Percentiles rank a stretch among this genome's conserved stretches.
Evolutionary conservation across 2,888 invertebrate genomes (phyloP).

Genomic region (Noctua comes): DNA sequence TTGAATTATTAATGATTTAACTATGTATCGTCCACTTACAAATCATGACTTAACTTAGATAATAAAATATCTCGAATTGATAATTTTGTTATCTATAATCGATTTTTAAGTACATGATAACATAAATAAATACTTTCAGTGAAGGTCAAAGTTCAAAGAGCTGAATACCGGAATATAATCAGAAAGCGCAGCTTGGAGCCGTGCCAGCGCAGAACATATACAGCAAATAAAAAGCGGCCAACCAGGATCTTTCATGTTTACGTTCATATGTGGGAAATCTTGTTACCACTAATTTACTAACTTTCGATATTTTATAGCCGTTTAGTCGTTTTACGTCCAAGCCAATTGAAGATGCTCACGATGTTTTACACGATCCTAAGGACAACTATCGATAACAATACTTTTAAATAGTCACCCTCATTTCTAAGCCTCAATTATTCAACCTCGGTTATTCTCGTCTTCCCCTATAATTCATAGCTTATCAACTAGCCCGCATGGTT

Average conservation of each 20-base stretch:
- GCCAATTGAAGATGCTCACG: background rate
- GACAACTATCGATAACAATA: conserved; percentile 5
- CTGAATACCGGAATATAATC: conserved; percentile 51
- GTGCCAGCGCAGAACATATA: conserved; percentile 42
- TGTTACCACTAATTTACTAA: conserved; percentile 32
- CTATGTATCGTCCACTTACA: conserved; percentile 9
- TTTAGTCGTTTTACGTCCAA: conserved; percentile 7
- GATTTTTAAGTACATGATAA: conserved; percentile 43
- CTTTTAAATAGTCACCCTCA: conserved; percentile 12
- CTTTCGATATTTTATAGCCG: conserved; percentile 14
- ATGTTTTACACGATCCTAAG: background rate
- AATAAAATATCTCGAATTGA: conserved; percentile 34
- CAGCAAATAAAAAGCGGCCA: conserved; percentile 56
- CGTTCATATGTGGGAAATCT: conserved; percentile 42
- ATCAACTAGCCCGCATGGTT: conserved; percentile 67
- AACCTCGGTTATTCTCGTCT: conserved; percentile 60
- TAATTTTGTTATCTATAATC: conserved; percentile 37
- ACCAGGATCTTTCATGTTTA: conserved; percentile 56
- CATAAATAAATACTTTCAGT: conserved; percentile 37
- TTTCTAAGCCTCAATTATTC: conserved; percentile 30
- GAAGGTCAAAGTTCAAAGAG: conserved; percentile 57
- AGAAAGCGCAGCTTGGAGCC: conserved; percentile 50
- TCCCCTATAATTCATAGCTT: conserved; percentile 64
- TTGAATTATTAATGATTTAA: conserved; percentile 17
- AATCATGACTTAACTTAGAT: conserved; percentile 39